Percentiles rank a stretch among this genome's conserved stretches.
phyloP scores from a whole-genome alignment of 2,797 vertebrate genomes.

The Hirundo rustica region DNA sequence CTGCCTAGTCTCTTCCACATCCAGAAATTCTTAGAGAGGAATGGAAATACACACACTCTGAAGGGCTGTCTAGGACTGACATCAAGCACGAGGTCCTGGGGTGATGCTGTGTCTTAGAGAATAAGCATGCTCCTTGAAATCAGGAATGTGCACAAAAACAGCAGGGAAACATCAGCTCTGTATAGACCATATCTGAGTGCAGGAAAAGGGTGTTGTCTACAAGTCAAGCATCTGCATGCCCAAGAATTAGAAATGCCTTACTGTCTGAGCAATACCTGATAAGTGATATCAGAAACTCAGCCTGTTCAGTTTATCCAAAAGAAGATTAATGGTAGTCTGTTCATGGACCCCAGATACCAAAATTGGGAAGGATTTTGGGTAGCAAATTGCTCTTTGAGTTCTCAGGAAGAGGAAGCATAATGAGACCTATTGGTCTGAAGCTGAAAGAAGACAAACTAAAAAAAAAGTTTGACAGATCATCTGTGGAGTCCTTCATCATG shows the following conservation, averaged over 20 bases:
- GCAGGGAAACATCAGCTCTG: not conserved
- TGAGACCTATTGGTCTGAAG: not conserved
- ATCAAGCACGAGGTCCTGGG: rapidly evolving
- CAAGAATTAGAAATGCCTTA: not conserved
- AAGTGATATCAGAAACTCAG: not conserved
- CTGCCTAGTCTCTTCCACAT: not conserved
- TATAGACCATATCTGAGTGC: not conserved
- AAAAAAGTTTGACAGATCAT: not conserved
- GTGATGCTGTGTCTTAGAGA: not conserved
- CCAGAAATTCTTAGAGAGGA: not conserved
- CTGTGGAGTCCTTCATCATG: not conserved
- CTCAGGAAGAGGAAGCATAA: not conserved
- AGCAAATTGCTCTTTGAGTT: not conserved
- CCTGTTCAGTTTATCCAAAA: not conserved
- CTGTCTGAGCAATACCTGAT: not conserved
- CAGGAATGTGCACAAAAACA: not conserved
- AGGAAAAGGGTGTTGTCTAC: not conserved
- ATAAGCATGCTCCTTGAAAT: rapidly evolving
- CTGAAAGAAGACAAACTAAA: not conserved
- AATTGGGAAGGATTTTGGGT: not conserved
- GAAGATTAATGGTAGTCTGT: not conserved
- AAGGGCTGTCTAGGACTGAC: not conserved
- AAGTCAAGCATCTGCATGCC: not conserved
- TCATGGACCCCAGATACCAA: not conserved
- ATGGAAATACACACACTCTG: not conserved